These are phyloP conservation scores for Ivindomyrus marchei DNA, from an alignment of 2,113 vertebrate species.

Conservation along the genomic window DNA sequence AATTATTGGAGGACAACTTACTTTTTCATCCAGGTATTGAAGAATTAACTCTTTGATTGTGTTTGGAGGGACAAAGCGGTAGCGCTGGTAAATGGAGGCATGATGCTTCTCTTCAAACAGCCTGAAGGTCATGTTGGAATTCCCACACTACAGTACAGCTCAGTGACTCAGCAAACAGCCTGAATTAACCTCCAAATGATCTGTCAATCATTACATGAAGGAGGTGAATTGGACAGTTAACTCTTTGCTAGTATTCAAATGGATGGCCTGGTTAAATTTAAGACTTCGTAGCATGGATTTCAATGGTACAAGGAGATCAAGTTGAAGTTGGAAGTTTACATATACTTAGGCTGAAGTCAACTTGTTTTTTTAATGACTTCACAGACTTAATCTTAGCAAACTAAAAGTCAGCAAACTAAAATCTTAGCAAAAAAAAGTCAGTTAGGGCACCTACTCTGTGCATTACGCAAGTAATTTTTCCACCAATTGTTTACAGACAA, in stretches of 20 bases:
- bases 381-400: not conserved
- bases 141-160: not conserved
- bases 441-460: not conserved
- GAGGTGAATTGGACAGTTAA: not conserved
- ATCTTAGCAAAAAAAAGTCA: not conserved
- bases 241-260: not conserved
- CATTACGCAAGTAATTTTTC: not conserved
- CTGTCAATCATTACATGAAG: slow-evolving; percentile 10
- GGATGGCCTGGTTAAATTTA: not conserved
- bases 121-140: slow-evolving; percentile 52
- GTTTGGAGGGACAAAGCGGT: slow-evolving; percentile 55
- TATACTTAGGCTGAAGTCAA: not conserved
- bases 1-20: slow-evolving; percentile 30
- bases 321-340: not conserved
- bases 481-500: not conserved
- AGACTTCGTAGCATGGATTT: not conserved
- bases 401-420: not conserved
- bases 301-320: not conserved
- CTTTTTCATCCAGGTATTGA: slow-evolving; percentile 63
- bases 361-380: not conserved
- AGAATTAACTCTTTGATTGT: slow-evolving; percentile 55
- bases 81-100: slow-evolving; percentile 64
- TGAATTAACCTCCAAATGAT: not conserved
- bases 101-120: slow-evolving; percentile 68
- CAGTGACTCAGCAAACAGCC: slow-evolving; percentile 7